Evolutionary conservation across 2,888 invertebrate species (phyloP), one percentile per base, ranked within the genome.

Genomic region (Machimus atricapillus): DNA sequence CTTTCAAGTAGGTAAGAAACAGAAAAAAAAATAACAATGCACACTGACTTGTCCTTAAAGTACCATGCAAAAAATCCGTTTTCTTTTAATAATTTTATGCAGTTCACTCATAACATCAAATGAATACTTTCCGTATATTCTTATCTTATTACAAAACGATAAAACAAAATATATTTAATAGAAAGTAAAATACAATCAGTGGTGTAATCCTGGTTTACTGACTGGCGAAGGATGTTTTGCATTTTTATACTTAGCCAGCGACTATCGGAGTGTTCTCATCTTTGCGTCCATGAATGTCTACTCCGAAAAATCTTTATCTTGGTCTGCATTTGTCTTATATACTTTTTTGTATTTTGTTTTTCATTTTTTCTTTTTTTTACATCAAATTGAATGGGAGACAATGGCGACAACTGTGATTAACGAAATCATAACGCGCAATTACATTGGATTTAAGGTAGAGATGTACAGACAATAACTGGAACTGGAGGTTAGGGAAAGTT

Each of bases 371-470:
- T 8, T 31, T 76, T 58, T 9, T 58, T 12, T 66, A 66, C 52
- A 52, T 52, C 52, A 52, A 52, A 19, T 79, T 79, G 46, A 46
- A 31, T 52, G 52, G 81, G n/a, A 81, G 81, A 81, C 81, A 81
- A 43, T 52, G 56, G 52, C 34, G 81, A 81, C 27, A 81, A 66
- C 27, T 66, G 23, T 66, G 66, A 27, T 66, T 66, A 66, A 81
- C 81, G 43, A 52, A 81, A 81, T 46, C 79, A 56, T 52, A 81
- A 81, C n/a, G 81, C 81, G 81, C 81, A 52, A 52, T 46, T 81
- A 81, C 81, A 81, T 81, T 81, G 52, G 34, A 78, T 81, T 81
- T 81, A 81, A 56, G 81, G 56, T 52, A 81, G n/a, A 81, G 56
- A 81, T 52, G 56, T 52, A 81, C 56, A 81, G 81, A 81, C 81